Conservation (phyloP, 2,797 vertebrate genomes). For the Hapalemur alaotrensis region DNA sequence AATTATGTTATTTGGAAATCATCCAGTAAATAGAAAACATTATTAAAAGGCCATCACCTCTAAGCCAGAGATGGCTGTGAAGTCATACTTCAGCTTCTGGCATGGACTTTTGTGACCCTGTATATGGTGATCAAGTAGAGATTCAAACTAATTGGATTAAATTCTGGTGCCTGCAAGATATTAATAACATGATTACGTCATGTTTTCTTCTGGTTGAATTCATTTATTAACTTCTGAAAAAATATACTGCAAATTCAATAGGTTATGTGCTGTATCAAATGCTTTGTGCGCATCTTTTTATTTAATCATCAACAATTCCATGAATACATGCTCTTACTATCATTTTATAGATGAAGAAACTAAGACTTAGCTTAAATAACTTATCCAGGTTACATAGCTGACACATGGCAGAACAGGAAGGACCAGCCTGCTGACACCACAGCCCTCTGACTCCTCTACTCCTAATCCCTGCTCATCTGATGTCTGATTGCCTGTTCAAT, state of each 20-base stretch:
- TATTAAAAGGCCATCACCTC: background rate
- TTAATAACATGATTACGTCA: background rate
- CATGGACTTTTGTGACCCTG: background rate
- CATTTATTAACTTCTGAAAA: background rate
- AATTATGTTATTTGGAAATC: constrained; percentile 4
- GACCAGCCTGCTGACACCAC: background rate
- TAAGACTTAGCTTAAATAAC: background rate
- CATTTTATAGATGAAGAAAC: background rate
- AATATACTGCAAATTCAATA: background rate
- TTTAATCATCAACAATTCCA: background rate
- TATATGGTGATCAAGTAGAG: background rate
- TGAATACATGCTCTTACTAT: background rate
- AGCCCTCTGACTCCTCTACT: background rate
- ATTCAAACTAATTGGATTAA: background rate
- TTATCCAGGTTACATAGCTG: background rate
- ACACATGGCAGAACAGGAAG: background rate
- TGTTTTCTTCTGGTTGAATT: background rate
- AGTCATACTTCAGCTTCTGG: background rate
- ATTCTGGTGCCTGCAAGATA: background rate
- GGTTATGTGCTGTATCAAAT: background rate
- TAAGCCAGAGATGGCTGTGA: background rate
- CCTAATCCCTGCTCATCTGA: background rate
- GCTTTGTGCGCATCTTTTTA: background rate
- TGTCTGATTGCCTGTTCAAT: background rate
- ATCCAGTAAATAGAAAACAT: background rate